phyloP scores from a whole-genome alignment of 2,113 vertebrate genomes.

The Vicugna pacos region DNA sequence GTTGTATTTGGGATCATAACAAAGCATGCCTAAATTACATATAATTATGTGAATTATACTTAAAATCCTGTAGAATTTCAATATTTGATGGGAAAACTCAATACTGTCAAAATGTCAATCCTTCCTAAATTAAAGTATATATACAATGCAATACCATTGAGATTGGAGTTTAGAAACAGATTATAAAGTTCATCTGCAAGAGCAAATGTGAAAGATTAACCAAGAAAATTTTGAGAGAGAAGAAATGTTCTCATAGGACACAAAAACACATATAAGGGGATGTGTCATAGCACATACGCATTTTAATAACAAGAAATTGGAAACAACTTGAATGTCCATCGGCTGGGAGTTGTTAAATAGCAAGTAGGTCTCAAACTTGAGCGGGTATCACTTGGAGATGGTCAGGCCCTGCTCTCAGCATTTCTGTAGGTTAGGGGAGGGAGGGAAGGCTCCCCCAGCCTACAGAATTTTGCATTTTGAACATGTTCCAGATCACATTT shows the following conservation, averaged over 20 bases:
- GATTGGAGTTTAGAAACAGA: background rate
- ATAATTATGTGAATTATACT: background rate
- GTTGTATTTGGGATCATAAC: background rate
- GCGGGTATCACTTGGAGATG: too few species aligned
- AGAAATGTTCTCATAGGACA: background rate
- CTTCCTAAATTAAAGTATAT: background rate
- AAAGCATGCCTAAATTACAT: background rate
- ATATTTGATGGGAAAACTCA: background rate
- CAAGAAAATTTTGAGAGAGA: background rate
- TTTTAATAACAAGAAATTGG: background rate
- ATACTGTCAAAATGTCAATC: background rate
- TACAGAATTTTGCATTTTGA: background rate
- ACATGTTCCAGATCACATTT: background rate
- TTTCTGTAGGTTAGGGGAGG: background rate
- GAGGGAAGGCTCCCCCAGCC: background rate
- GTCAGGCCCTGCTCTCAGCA: background rate
- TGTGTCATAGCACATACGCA: accelerated
- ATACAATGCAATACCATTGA: background rate
- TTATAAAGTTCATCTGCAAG: background rate
- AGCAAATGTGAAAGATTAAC: background rate
- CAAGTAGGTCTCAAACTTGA: background rate
- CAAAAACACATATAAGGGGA: background rate
- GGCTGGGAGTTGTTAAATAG: background rate
- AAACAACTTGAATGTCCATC: background rate
- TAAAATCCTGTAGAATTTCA: background rate